phyloP scores from a whole-genome alignment of 1,140 invertebrate species.

The Hirudo medicinalis region DNA sequence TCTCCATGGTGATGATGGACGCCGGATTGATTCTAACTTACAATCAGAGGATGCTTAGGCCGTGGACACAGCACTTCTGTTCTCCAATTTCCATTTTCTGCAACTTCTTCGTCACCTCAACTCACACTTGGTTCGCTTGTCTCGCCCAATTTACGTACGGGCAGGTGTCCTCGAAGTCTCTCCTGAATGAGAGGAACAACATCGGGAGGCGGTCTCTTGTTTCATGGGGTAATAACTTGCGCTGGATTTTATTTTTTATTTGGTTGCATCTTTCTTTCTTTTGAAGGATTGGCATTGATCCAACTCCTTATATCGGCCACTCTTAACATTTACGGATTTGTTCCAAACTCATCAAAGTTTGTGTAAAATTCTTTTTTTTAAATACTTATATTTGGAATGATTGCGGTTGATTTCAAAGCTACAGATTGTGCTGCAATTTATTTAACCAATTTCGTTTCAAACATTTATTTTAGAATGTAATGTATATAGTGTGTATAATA shows the following conservation, averaged over 20 bases:
- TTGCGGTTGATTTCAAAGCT: too few relatives aligned
- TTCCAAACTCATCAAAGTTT: slow-evolving; percentile 5
- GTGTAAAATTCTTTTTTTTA: not conserved
- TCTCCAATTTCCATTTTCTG: slow-evolving; percentile 1
- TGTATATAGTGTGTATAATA: too few relatives aligned
- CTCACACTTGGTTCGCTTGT: slow-evolving; percentile 3
- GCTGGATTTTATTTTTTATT: not conserved
- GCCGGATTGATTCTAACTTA: not conserved
- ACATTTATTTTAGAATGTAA: too few relatives aligned
- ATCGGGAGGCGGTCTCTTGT: not conserved
- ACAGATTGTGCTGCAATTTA: too few relatives aligned
- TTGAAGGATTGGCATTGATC: not conserved
- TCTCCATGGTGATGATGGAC: slow-evolving; percentile 8
- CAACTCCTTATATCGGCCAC: slow-evolving; percentile 1
- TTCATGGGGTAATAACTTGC: not conserved
- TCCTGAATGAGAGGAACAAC: not conserved
- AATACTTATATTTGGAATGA: not conserved
- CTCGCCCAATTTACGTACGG: not conserved
- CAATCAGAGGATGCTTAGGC: not conserved
- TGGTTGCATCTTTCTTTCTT: not conserved
- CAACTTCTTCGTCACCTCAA: not conserved
- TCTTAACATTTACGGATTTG: not conserved
- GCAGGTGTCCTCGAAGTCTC: not conserved
- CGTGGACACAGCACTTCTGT: not conserved
- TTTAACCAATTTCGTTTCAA: too few relatives aligned